phyloP scores from a whole-genome alignment of 2,797 vertebrate genomes.

The Dicrostonyx torquatus region DNA sequence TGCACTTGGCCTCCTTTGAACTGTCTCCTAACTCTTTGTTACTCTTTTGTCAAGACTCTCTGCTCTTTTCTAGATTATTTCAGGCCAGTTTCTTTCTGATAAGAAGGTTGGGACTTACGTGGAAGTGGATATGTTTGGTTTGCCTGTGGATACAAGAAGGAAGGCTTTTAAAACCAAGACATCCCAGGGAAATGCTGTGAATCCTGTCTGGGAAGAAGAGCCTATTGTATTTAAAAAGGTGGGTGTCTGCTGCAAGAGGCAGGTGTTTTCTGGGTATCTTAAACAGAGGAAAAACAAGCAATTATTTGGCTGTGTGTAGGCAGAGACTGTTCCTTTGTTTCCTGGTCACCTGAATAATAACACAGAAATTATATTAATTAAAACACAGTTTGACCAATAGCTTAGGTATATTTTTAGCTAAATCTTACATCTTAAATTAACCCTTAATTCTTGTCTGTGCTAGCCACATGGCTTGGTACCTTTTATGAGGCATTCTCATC shows the following conservation, averaged over 20 bases:
- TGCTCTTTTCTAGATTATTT: slow-evolving; percentile 92
- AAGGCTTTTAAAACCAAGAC: slow-evolving; percentile 98
- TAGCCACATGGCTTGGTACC: too few relatives aligned
- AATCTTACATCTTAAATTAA: too few relatives aligned
- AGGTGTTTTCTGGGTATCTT: not conserved
- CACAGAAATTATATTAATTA: too few relatives aligned
- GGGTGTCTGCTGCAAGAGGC: slow-evolving; percentile 15
- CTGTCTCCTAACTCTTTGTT: not conserved
- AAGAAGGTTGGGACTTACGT: slow-evolving; percentile 97
- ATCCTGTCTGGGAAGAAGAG: slow-evolving; percentile 98
- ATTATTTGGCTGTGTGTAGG: not conserved
- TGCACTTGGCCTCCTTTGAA: not conserved
- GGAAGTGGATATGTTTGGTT: slow-evolving; percentile 98
- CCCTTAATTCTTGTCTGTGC: too few relatives aligned
- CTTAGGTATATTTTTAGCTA: too few relatives aligned
- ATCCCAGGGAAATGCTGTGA: slow-evolving; percentile 96
- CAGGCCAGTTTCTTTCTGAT: slow-evolving; percentile 97
- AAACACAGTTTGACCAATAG: too few relatives aligned
- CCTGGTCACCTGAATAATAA: too few relatives aligned
- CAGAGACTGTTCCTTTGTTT: too few relatives aligned
- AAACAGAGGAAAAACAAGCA: not conserved
- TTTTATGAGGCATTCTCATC: too few relatives aligned
- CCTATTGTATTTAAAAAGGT: slow-evolving; percentile 98
- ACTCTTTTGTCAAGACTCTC: not conserved
- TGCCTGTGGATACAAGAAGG: slow-evolving; percentile 97